These are phyloP conservation scores for Cirrhinus molitorella DNA, from an alignment of 2,797 vertebrate species.

Conservation along the genomic window DNA sequence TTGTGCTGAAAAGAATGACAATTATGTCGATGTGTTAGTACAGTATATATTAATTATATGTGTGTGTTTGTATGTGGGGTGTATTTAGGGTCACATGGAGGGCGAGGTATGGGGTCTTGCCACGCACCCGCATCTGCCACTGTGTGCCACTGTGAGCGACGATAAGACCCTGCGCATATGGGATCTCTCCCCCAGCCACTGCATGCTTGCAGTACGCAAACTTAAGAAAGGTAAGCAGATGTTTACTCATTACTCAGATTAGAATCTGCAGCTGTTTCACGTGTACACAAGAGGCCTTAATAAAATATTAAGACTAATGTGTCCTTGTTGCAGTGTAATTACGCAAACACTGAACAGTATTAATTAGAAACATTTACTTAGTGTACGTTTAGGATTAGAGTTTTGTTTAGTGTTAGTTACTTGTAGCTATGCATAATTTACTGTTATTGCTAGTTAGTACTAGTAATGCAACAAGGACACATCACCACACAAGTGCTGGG, in stretches of 20 bases:
- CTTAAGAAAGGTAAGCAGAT: conserved; percentile 90
- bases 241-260: conserved; percentile 18
- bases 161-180: conserved; percentile 99
- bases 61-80: conserved; percentile 23
- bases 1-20: neutral
- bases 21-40: neutral
- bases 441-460: neutral
- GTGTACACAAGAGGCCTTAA: neutral
- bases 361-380: neutral
- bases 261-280: neutral
- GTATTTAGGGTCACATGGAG: conserved; percentile 95
- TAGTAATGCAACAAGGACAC: neutral
- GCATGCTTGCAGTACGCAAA: conserved; percentile 99
- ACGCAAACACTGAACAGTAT: neutral
- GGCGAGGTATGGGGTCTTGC: conserved; percentile 98
- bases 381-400: neutral
- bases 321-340: neutral
- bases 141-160: conserved; percentile 98
- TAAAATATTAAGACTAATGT: neutral
- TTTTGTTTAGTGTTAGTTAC: neutral
- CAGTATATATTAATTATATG: neutral
- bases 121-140: conserved; percentile 95
- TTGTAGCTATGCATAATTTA: neutral
- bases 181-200: conserved; percentile 99
- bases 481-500: too few species aligned